phyloP scores from a whole-genome alignment of 1,140 invertebrate species.

The Aphelenchoides fujianensis region DNA sequence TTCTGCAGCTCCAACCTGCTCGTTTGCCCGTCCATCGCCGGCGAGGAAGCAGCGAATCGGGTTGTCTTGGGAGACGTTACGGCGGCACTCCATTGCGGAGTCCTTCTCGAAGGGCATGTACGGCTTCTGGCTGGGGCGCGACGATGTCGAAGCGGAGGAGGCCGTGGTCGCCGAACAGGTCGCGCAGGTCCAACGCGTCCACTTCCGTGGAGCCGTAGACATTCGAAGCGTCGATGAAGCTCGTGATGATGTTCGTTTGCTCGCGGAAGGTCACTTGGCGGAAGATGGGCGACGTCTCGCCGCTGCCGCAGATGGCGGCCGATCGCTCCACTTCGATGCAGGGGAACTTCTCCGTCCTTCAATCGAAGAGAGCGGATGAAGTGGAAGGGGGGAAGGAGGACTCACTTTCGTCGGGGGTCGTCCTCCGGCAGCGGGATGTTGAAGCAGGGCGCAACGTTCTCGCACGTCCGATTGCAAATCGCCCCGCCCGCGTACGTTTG shows the following conservation, averaged over 20 bases:
- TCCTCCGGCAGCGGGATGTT: slow-evolving; percentile 63
- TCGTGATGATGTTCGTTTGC: slow-evolving; percentile 87
- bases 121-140: slow-evolving; percentile 71
- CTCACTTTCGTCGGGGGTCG: slow-evolving; percentile 37
- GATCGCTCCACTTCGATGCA: slow-evolving; percentile 89
- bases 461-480: slow-evolving; percentile 82
- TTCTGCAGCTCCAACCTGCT: too few species aligned
- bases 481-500: slow-evolving; percentile 87
- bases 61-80: slow-evolving; percentile 56
- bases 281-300: slow-evolving; percentile 88
- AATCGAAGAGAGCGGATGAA: slow-evolving; percentile 9
- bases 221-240: slow-evolving; percentile 91
- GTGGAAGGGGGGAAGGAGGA: not conserved
- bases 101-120: slow-evolving; percentile 82
- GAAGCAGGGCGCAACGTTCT: slow-evolving; percentile 92
- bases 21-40: slow-evolving; percentile 81
- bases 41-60: slow-evolving; percentile 78
- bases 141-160: slow-evolving; percentile 76
- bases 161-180: slow-evolving; percentile 74
- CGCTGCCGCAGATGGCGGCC: slow-evolving; percentile 92
- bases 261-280: slow-evolving; percentile 79
- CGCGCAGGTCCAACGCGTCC: slow-evolving; percentile 77
- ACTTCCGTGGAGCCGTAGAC: slow-evolving; percentile 87
- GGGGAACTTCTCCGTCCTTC: slow-evolving; percentile 63
- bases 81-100: slow-evolving; percentile 68